Evolutionary conservation across 2,113 vertebrate genomes (phyloP).

Genomic region (Phainopepla nitens): DNA sequence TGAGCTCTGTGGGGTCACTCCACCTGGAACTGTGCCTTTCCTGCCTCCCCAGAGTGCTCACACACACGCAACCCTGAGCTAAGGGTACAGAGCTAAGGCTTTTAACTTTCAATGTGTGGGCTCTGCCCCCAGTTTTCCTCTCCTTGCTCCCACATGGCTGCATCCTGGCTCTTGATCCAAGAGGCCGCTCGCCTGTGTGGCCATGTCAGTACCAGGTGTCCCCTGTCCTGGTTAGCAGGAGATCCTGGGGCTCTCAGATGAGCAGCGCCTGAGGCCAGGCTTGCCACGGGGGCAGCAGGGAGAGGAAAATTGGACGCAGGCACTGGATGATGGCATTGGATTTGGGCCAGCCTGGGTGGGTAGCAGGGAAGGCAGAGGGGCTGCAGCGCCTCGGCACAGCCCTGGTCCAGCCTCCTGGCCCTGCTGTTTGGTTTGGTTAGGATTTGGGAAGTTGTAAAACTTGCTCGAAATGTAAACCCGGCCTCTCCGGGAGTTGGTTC

Average conservation of each 20-base stretch:
- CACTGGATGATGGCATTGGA: too few species aligned
- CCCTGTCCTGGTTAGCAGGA: background rate
- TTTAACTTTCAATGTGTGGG: background rate
- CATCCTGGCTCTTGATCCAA: background rate
- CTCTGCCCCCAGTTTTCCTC: background rate
- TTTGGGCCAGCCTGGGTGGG: background rate
- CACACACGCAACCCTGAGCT: background rate
- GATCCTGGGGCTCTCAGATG: background rate
- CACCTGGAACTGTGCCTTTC: background rate
- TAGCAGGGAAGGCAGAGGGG: background rate
- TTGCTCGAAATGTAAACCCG: background rate
- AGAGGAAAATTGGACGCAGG: rapidly evolving
- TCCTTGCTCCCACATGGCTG: background rate
- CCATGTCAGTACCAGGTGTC: rapidly evolving
- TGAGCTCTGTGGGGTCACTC: background rate
- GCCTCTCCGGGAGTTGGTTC: too few species aligned
- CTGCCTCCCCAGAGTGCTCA: background rate
- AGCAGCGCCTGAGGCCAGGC: background rate
- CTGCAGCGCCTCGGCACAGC: background rate
- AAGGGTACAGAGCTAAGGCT: background rate
- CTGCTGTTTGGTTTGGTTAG: background rate
- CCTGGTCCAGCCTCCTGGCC: background rate
- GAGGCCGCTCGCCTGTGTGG: rapidly evolving
- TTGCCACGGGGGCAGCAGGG: background rate
- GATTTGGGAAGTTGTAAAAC: background rate